phyloP scores from a whole-genome alignment of 2,797 vertebrate species.

The Myotis findleyi region DNA sequence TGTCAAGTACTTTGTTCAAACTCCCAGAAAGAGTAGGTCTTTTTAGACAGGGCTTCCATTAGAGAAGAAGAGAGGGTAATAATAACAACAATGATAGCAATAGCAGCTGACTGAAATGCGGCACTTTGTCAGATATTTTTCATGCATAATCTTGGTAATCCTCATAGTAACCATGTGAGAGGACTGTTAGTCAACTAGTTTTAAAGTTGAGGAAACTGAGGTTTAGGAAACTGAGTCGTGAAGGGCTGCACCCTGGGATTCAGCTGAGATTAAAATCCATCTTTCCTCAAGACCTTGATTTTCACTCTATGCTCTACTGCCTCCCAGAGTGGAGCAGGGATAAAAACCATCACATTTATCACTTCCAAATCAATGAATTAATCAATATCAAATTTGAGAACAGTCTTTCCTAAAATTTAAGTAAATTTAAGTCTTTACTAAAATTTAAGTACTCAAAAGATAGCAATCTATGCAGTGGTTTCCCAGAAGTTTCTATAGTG shows the following conservation, averaged over 20 bases:
- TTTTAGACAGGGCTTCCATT: neutral
- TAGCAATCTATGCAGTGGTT: neutral
- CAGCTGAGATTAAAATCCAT: neutral
- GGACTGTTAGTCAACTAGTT: neutral
- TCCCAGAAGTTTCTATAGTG: neutral
- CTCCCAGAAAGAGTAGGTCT: neutral
- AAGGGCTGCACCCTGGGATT: neutral
- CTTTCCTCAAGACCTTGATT: neutral
- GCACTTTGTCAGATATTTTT: neutral
- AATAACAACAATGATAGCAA: neutral
- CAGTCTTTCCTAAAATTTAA: neutral
- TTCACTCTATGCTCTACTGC: slow-evolving; percentile 35
- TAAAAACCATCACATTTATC: neutral
- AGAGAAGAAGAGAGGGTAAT: neutral
- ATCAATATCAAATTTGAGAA: slow-evolving; percentile 37
- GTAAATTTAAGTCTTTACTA: neutral
- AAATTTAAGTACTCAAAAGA: slow-evolving; percentile 55
- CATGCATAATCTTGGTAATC: neutral
- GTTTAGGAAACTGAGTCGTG: neutral
- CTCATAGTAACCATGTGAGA: neutral
- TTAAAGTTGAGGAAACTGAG: neutral
- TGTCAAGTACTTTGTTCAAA: neutral
- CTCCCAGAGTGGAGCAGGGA: slow-evolving; percentile 53
- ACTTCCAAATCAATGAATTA: slow-evolving; percentile 40
- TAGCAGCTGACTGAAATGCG: neutral